These are phyloP conservation scores for Eumerus sabulonum DNA, from an alignment of 2,888 invertebrate genomes.

Conservation along the genomic window DNA sequence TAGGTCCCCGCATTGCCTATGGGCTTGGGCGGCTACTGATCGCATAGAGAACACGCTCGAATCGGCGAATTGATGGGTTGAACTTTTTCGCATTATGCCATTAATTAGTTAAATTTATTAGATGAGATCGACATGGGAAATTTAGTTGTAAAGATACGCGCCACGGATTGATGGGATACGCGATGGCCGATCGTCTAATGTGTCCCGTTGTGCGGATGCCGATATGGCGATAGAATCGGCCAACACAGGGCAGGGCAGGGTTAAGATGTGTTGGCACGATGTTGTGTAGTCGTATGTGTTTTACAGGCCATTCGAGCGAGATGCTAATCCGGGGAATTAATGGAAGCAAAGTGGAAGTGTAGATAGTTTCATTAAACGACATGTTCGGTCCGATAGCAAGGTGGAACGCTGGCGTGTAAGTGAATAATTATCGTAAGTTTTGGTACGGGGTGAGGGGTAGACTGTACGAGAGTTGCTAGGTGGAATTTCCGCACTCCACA, in stretches of 20 bases:
- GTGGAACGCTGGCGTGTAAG: conserved; percentile 23
- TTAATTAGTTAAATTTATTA: conserved; percentile 79
- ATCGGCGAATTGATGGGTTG: conserved; percentile 65
- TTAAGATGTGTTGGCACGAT: conserved; percentile 3
- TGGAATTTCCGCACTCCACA: too few relatives aligned
- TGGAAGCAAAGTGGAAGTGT: conserved; percentile 44
- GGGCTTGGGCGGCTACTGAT: background rate
- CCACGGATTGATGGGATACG: conserved; percentile 53
- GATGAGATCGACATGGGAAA: conserved; percentile 72
- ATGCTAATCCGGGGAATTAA: conserved; percentile 62
- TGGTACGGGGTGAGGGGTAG: too few relatives aligned
- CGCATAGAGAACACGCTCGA: conserved; percentile 54
- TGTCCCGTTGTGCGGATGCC: conserved; percentile 11
- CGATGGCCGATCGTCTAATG: conserved; percentile 47
- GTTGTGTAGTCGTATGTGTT: conserved; percentile 43
- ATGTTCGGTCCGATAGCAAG: conserved; percentile 22
- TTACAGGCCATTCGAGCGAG: conserved; percentile 58
- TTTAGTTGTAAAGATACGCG: conserved; percentile 68
- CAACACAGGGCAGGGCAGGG: background rate
- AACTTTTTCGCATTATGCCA: conserved; percentile 74
- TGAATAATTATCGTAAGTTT: conserved; percentile 19
- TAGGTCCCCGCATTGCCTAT: conserved; percentile 38
- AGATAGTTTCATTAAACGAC: conserved; percentile 58
- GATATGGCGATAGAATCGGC: background rate
- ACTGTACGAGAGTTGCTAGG: too few relatives aligned